These are phyloP conservation scores for Pelochelys cantorii DNA, from an alignment of 2,797 vertebrate genomes.

Conservation along the genomic window DNA sequence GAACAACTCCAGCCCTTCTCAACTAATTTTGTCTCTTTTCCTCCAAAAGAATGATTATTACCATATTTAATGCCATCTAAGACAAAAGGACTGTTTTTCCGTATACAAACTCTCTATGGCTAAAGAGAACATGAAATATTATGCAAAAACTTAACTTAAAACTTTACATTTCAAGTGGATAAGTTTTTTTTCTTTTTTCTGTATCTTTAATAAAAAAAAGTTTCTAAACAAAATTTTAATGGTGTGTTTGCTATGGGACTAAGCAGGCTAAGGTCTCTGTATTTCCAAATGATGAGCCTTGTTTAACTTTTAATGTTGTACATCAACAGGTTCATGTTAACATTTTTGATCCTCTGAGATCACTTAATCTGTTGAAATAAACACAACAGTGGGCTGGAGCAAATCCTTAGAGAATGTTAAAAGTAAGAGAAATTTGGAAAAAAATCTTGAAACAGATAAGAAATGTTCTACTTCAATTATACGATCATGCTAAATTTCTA, in stretches of 20 bases:
- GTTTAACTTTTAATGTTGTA: neutral
- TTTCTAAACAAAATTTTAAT: neutral
- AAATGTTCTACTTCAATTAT: neutral
- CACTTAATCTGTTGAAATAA: neutral
- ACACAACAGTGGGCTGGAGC: neutral
- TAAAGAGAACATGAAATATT: neutral
- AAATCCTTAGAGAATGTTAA: neutral
- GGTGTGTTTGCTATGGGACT: neutral
- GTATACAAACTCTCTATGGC: neutral
- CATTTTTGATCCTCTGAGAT: neutral
- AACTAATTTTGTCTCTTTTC: neutral
- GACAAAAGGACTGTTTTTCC: no score
- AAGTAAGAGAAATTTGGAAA: neutral
- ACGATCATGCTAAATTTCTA: neutral
- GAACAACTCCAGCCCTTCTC: neutral
- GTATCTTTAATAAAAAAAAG: neutral
- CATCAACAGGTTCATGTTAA: neutral
- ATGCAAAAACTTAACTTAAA: neutral
- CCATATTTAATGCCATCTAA: neutral
- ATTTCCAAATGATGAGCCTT: neutral
- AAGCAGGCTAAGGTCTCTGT: neutral
- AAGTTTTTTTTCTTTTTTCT: neutral
- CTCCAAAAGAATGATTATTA: neutral
- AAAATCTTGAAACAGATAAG: neutral
- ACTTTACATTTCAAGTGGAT: neutral